phyloP scores from a whole-genome alignment of 2,797 vertebrate species.

The Xerus rutilus region DNA sequence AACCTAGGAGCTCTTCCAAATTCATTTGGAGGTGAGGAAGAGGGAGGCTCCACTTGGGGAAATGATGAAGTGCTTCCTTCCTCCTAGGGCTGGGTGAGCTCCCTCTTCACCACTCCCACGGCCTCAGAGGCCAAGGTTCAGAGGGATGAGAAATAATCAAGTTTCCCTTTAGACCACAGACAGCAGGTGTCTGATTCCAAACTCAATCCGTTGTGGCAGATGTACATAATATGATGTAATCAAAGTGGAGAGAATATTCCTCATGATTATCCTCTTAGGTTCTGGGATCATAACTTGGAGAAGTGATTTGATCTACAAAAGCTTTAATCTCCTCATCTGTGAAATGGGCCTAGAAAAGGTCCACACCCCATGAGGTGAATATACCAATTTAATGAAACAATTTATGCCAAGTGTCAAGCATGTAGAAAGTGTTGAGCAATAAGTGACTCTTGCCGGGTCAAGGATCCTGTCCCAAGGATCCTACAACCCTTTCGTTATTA shows the following conservation, averaged over 20 bases:
- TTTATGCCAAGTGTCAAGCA: neutral
- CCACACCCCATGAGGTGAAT: neutral
- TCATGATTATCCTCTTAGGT: neutral
- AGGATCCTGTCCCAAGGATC: neutral
- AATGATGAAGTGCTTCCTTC: conserved; percentile 68
- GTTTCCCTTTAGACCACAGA: conserved; percentile 7
- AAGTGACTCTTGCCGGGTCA: neutral
- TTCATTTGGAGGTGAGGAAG: conserved; percentile 36
- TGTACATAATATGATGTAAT: neutral
- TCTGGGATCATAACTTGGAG: neutral
- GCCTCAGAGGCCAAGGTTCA: conserved; percentile 48
- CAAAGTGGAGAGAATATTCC: neutral
- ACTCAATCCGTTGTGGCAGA: neutral
- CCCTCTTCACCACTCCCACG: conserved; percentile 45
- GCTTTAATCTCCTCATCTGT: neutral
- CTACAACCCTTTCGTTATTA: neutral
- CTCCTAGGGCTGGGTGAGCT: neutral
- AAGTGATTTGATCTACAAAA: neutral
- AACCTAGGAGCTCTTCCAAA: conserved; percentile 35
- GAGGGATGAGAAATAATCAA: neutral
- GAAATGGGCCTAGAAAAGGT: neutral
- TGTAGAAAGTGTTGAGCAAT: neutral
- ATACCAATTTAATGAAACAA: neutral
- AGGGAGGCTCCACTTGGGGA: neutral
- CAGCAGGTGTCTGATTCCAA: neutral